Evolutionary conservation across 2,797 vertebrate genomes (phyloP), one percentile per base, ranked within the genome.

Genomic region (Stomatorhinus walkeri): DNA sequence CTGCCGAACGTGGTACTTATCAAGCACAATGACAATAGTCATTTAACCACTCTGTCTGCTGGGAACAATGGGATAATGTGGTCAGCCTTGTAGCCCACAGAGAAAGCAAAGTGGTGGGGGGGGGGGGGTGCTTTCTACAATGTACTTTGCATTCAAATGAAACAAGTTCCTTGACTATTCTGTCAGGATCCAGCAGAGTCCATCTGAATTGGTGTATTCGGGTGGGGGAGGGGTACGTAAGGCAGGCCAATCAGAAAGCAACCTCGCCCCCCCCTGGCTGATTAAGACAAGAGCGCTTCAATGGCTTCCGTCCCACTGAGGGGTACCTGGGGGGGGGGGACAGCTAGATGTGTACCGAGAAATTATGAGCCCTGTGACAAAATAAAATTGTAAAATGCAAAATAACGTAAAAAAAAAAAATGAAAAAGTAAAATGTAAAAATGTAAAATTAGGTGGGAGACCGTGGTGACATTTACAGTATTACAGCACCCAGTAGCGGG

Each of bases 1-100:
- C 88, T 87, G 90, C 90, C 92, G 92, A 94, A 93, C 90, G 90
- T 92, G 89, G 87, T 89, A 89, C 94, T 95, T 95, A 95, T 96
- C 94, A 92, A 93, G 91, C 93, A 88, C 85, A 90, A 88, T 89
- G 90, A 91, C 89, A 93, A 93, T 93, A 93, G 95, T 93, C 93
- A 93, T 96, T 91, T 94, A 93, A 85, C 76, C 90, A 94, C 92
- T 94, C 94, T 92, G 93, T 94, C 90, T 93, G 91, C 91, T 22
- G 89, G 91, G 91, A 94, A 95, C 93, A 96, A 96, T 95, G 87
- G 91, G 88, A 90, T 88, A 90, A 89, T 89, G 90, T 86, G 90
- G 92, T 93, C 83, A 89, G 92, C 91, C 92, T 93, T 88, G 91
- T 89, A 91, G 89, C 88, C 14, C 88, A n/a, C 90, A 89, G 91